Conservation (phyloP, 2,888 invertebrate species). For the Antheraea yamamai region DNA sequence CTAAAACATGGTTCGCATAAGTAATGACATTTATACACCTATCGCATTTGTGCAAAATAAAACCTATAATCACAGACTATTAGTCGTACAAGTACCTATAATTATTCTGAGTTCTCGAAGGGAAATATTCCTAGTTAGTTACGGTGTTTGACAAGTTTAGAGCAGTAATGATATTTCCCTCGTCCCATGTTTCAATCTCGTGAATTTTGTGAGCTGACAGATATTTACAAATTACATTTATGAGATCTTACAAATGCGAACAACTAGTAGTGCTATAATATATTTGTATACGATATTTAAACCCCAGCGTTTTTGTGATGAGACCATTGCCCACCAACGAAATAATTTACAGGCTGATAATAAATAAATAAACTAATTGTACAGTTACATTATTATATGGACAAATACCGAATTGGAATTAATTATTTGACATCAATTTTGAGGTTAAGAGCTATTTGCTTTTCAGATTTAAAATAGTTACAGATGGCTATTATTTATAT, state of each 20-base stretch:
- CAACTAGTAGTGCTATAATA: neutral
- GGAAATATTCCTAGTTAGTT: too few relatives aligned
- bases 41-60: too few relatives aligned
- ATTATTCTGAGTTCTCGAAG: too few relatives aligned
- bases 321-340: too few relatives aligned
- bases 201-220: neutral
- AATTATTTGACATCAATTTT: neutral
- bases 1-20: too few relatives aligned
- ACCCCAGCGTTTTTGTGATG: neutral
- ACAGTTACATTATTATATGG: too few relatives aligned
- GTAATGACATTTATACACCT: too few relatives aligned
- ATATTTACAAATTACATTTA: conserved; percentile 11
- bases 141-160: neutral
- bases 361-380: neutral
- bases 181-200: neutral
- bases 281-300: neutral
- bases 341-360: neutral
- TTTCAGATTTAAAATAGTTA: too few relatives aligned
- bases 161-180: neutral
- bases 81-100: too few relatives aligned
- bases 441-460: too few relatives aligned
- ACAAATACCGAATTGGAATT: neutral
- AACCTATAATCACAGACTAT: too few relatives aligned
- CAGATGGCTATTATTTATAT: too few relatives aligned
- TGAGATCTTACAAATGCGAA: neutral